Percentiles rank a stretch among this genome's conserved stretches.
phyloP scores from a whole-genome alignment of 2,797 vertebrate genomes.

The Emydoidea blandingii region DNA sequence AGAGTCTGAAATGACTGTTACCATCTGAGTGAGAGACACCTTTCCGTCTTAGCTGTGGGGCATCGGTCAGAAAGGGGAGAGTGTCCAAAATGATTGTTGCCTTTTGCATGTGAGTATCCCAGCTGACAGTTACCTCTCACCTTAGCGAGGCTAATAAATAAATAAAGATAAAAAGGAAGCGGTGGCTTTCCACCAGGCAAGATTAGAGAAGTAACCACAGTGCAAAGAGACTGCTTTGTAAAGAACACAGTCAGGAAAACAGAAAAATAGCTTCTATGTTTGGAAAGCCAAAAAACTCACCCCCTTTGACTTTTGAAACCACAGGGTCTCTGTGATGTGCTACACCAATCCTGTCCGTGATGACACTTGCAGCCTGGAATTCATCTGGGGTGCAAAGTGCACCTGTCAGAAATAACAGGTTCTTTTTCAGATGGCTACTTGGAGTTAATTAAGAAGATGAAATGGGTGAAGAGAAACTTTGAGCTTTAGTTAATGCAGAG shows the following conservation, averaged over 20 bases:
- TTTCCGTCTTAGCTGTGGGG: not conserved
- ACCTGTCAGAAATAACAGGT: not conserved
- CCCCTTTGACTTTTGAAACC: not conserved
- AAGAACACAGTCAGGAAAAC: not conserved
- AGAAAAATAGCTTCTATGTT: not conserved
- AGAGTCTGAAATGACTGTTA: not conserved
- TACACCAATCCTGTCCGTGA: not conserved
- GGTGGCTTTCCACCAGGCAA: accelerated
- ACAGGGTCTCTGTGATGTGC: not conserved
- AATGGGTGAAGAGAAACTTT: not conserved
- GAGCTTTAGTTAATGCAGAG: not conserved
- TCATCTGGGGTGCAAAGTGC: not conserved
- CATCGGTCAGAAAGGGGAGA: not conserved
- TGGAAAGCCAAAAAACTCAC: not conserved
- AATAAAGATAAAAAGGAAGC: not conserved
- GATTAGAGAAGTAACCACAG: not conserved
- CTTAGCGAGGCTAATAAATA: not conserved
- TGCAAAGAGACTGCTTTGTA: not conserved
- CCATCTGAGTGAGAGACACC: not conserved
- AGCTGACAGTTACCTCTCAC: not conserved
- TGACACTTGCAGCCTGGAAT: not conserved
- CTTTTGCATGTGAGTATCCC: not conserved
- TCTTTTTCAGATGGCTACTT: not conserved
- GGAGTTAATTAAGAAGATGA: not conserved
- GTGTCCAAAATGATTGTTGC: not conserved